Evolutionary conservation across 2,797 vertebrate genomes (phyloP).

Genomic region (Cryptoblepharus egeriae): DNA sequence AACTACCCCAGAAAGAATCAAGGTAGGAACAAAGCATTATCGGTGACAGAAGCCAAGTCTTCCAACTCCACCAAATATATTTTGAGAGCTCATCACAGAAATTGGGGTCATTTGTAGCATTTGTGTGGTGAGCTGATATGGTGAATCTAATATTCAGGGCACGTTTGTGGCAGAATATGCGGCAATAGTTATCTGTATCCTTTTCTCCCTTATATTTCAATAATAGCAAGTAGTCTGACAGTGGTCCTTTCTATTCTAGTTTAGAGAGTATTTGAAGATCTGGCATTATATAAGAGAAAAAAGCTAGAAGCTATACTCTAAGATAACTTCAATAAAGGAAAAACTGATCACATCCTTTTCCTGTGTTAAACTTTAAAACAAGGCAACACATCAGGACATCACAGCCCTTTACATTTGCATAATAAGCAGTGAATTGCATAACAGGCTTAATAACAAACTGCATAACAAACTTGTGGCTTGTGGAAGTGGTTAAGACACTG

Average conservation of each 20-base stretch:
- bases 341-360: constrained; percentile 21
- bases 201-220: neutral
- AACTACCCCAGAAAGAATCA: no score
- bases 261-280: neutral
- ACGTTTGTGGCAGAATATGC: neutral
- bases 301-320: neutral
- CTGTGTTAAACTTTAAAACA: constrained; percentile 38
- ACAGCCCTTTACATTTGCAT: constrained; percentile 19
- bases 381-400: constrained; percentile 51
- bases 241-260: neutral
- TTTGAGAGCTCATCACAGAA: neutral
- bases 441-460: neutral
- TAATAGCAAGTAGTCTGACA: neutral
- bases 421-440: constrained; percentile 18
- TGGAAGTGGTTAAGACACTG: no score
- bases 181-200: neutral
- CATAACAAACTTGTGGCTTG: no score
- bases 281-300: neutral
- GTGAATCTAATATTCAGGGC: neutral
- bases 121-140: neutral
- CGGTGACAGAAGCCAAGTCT: no score
- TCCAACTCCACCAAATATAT: no score
- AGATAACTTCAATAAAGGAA: neutral
- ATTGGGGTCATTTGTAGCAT: neutral
- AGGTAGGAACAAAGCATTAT: no score